These are phyloP conservation scores for Cettia cetti DNA, from an alignment of 2,113 vertebrate genomes.

Conservation along the genomic window DNA sequence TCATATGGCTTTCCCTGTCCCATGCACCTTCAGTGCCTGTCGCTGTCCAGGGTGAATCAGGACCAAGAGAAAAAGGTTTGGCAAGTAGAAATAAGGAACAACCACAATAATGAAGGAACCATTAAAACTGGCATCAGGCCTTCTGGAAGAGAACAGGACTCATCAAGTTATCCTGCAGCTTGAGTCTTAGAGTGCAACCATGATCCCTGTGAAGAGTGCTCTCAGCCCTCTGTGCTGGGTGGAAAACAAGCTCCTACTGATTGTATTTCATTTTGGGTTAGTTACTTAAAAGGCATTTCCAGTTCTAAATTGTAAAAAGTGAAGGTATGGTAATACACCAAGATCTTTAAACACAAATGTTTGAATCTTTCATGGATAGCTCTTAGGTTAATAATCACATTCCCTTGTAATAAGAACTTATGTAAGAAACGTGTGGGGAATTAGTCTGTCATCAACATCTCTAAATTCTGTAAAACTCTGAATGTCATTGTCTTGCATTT, in stretches of 20 bases:
- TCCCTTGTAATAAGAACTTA: neutral
- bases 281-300: neutral
- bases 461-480: neutral
- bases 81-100: neutral
- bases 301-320: neutral
- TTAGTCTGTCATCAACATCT: neutral
- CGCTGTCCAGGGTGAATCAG: too few relatives aligned
- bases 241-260: neutral
- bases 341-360: neutral
- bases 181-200: neutral
- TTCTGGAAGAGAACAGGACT: neutral
- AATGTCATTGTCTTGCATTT: neutral
- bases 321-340: neutral
- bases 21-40: fast-evolving
- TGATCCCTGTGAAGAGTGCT: neutral
- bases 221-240: neutral
- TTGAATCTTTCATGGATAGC: neutral
- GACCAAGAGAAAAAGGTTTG: neutral
- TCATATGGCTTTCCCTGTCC: fast-evolving
- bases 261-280: neutral
- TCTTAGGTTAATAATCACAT: neutral
- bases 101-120: neutral
- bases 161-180: neutral
- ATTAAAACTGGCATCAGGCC: neutral
- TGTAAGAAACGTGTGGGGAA: neutral